Conservation (phyloP, 2,113 vertebrate species). For the Thinocorus orbignyianus region DNA sequence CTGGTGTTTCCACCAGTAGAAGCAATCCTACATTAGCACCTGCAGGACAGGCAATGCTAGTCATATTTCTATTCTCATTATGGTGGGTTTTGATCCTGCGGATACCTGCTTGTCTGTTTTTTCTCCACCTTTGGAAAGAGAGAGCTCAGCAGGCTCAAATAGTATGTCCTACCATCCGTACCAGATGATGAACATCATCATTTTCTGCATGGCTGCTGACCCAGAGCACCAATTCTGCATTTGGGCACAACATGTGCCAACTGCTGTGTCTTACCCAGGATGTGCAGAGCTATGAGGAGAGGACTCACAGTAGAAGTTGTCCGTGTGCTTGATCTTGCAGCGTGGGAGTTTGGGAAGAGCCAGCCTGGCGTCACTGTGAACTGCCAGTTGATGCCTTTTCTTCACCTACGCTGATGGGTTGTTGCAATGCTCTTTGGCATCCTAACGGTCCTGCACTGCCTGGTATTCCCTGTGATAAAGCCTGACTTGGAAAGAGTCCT, state of each 20-base stretch:
- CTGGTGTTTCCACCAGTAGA: background rate
- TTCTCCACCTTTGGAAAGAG: background rate
- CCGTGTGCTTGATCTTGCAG: background rate
- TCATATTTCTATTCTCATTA: background rate
- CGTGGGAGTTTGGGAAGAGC: background rate
- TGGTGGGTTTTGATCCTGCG: background rate
- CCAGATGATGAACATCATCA: accelerated
- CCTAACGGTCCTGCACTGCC: background rate
- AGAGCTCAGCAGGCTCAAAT: background rate
- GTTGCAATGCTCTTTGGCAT: background rate
- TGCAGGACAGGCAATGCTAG: background rate
- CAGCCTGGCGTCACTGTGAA: accelerated
- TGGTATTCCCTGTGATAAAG: constrained; percentile 22
- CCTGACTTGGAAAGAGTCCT: constrained; percentile 54
- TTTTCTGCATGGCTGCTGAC: background rate
- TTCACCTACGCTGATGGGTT: background rate
- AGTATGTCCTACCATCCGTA: background rate
- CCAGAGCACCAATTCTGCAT: background rate
- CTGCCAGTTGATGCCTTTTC: background rate
- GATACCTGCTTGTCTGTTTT: background rate
- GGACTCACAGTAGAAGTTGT: accelerated
- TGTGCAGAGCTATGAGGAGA: background rate
- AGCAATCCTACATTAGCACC: background rate
- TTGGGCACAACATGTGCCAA: accelerated
- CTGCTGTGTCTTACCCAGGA: accelerated